Evolutionary conservation across 2,113 vertebrate genomes (phyloP).

Genomic region (Glaucomys volans): DNA sequence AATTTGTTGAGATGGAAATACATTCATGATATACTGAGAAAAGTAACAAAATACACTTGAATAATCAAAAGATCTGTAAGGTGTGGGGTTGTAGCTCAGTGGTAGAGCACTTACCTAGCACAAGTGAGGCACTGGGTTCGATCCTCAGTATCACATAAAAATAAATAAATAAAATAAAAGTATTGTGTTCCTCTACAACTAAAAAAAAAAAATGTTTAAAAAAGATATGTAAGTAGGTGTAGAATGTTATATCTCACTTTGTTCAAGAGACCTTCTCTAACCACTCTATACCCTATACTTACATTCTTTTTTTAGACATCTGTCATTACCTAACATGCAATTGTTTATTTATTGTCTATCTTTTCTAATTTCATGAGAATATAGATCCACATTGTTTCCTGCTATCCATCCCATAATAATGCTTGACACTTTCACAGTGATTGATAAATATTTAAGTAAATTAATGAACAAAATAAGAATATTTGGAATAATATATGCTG

Average conservation of each 20-base stretch:
- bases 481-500: conserved; percentile 25
- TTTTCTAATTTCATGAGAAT: conserved; percentile 33
- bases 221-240: background rate
- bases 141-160: too few species aligned
- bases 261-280: conserved; percentile 36
- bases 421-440: conserved; percentile 8
- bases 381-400: background rate
- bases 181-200: too few species aligned
- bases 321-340: background rate
- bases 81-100: too few species aligned
- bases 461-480: conserved; percentile 3
- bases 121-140: too few species aligned
- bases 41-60: conserved; percentile 39
- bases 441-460: conserved; percentile 44
- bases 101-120: too few species aligned
- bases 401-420: background rate
- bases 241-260: conserved; percentile 36
- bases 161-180: too few species aligned
- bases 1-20: conserved; percentile 36
- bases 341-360: conserved; percentile 21
- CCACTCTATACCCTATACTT: background rate
- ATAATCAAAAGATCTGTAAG: background rate
- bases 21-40: conserved; percentile 33
- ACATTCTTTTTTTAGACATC: conserved; percentile 21
- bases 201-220: too few species aligned